These are phyloP conservation scores for Gari tellinella DNA, from an alignment of 2,888 invertebrate genomes.

Conservation along the genomic window DNA sequence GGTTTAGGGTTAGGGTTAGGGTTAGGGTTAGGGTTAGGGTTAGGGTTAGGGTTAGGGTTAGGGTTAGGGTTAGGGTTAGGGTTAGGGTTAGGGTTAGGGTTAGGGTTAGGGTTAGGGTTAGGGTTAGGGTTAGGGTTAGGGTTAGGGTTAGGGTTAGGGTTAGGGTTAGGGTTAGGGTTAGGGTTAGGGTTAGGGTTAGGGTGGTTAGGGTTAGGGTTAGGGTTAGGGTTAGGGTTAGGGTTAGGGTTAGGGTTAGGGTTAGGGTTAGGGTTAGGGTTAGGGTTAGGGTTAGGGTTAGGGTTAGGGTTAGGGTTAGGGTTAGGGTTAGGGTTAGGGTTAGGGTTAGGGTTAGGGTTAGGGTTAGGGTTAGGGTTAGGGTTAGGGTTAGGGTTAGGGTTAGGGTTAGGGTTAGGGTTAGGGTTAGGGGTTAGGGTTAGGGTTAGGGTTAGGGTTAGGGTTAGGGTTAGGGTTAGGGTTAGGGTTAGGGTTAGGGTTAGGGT, in stretches of 20 bases:
- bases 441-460: conserved; percentile 44
- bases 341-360: conserved; percentile 62
- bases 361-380: conserved; percentile 61
- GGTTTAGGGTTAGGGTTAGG: conserved; percentile 51
- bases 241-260: conserved; percentile 56
- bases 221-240: conserved; percentile 37
- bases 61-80: conserved; percentile 60
- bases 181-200: conserved; percentile 56
- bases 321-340: conserved; percentile 63
- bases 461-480: conserved; percentile 51
- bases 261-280: conserved; percentile 47
- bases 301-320: conserved; percentile 66
- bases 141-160: conserved; percentile 43
- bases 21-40: conserved; percentile 44
- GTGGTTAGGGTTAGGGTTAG: conserved; percentile 40
- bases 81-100: conserved; percentile 56
- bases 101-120: conserved; percentile 53
- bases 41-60: conserved; percentile 61
- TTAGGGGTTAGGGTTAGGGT: no score
- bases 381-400: conserved; percentile 44
- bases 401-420: conserved; percentile 39
- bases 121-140: conserved; percentile 46
- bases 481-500: conserved; percentile 50
- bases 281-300: conserved; percentile 69
- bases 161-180: conserved; percentile 54